These are phyloP conservation scores for Sphaeramia orbicularis DNA, from an alignment of 2,797 vertebrate genomes.

Conservation along the genomic window DNA sequence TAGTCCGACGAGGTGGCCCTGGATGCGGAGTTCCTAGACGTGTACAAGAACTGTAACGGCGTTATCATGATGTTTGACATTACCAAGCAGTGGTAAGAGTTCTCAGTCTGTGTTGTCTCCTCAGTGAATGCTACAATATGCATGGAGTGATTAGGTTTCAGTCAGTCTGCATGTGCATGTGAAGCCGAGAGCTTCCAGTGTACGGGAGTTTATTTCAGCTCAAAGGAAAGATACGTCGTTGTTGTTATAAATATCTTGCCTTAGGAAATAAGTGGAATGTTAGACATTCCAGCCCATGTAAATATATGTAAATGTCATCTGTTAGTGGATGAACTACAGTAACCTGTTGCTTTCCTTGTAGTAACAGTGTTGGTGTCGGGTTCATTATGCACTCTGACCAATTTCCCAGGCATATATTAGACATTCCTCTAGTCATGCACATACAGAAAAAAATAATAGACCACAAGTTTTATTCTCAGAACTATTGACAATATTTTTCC, in stretches of 20 bases:
- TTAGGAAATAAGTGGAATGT: neutral
- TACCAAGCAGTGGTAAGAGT: constrained; percentile 96
- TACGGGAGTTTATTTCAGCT: constrained; percentile 14
- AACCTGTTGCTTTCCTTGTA: neutral
- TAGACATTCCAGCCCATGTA: neutral
- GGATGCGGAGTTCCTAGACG: constrained; percentile 97
- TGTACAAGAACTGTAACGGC: constrained; percentile 98
- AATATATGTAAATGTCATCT: neutral
- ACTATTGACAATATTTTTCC: too few relatives aligned
- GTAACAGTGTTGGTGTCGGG: neutral
- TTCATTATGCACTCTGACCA: neutral
- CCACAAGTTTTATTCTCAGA: too few relatives aligned
- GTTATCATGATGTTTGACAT: constrained; percentile 99
- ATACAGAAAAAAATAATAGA: too few relatives aligned
- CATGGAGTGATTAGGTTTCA: constrained; percentile 66
- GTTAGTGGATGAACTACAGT: neutral
- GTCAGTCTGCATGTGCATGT: constrained; percentile 21
- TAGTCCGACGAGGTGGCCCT: constrained; percentile 96
- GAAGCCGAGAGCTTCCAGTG: constrained; percentile 12
- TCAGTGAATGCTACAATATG: constrained; percentile 62
- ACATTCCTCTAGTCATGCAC: neutral
- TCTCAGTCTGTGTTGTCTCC: constrained; percentile 5
- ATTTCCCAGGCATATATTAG: neutral
- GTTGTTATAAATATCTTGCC: constrained; percentile 3
- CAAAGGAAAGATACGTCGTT: constrained; percentile 25